Percentiles rank a stretch among this genome's conserved stretches.
These are phyloP conservation scores for Cheilosia pagana DNA, from an alignment of 2,888 invertebrate species.

Conservation along the genomic window DNA sequence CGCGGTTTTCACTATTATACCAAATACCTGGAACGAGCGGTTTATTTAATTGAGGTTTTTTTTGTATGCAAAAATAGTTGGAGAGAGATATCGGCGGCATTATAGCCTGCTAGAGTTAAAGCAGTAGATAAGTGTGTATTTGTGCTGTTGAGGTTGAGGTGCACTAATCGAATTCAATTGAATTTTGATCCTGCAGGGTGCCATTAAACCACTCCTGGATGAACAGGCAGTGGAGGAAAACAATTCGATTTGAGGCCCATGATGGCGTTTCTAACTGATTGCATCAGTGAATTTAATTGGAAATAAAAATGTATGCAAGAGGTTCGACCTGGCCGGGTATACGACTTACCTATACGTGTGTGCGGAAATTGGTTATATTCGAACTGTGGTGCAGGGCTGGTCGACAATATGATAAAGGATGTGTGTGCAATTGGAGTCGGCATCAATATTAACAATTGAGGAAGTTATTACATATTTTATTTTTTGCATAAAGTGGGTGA, in stretches of 20 bases:
- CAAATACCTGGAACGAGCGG: conserved; percentile 81
- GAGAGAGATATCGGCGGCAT: neutral
- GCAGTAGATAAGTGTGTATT: neutral
- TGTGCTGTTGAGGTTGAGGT: neutral
- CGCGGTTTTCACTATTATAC: conserved; percentile 84
- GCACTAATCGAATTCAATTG: conserved; percentile 53
- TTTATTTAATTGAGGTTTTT: conserved; percentile 70
- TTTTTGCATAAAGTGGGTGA: no score
- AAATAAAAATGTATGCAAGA: conserved; percentile 1
- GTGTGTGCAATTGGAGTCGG: no score
- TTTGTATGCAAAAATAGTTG: conserved; percentile 9
- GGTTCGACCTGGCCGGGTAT: no score
- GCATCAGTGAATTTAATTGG: conserved; percentile 22
- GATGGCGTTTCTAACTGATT: neutral
- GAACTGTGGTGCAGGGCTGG: no score
- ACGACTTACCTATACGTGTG: no score
- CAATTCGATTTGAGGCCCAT: conserved; percentile 6
- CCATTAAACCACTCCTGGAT: conserved; percentile 23
- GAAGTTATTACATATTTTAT: no score
- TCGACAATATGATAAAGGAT: no score
- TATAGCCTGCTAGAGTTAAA: neutral
- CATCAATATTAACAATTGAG: no score
- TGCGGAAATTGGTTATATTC: no score
- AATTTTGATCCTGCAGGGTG: conserved; percentile 27
- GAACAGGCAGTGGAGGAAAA: neutral